Base-by-base conservation (phyloP, 1,140 invertebrate species). In the Sitobion miscanthi region DNA sequence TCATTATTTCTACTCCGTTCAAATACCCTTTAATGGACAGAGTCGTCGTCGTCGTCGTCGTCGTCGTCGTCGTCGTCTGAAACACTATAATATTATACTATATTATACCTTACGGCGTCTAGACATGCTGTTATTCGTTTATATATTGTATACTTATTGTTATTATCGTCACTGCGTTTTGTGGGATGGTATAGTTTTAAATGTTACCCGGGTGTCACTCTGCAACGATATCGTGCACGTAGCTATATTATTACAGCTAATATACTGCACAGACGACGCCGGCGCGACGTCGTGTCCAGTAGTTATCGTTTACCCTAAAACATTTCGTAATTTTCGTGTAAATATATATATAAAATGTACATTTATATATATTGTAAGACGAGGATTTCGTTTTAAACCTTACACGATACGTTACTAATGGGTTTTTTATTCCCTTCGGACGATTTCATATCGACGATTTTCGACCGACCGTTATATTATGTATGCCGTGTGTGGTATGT, bases 101-200 rank as follows among this genome's bases (percentile, higher is more conserved):
- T 69, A 62, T 62, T 62, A 62, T 62, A 77, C 62, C 62, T 14
- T 77, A 77, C 62, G 62, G 62, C 62, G 62, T 77, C 62, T 77
- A 77, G 62, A 77, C 62, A 77, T n/a, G 62, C 62, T 77, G 62
- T 77, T 77, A 77, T 77, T 77, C 62, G 62, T 77, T 77, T 77
- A n/a, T 69, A 69, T 77, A 77, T n/a, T 17, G 62, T 77, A 77
- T 2, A 77, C 62, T 77, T 77, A 69, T 69, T n/a, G 62, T 77
- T 69, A n/a, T 77, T 77, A 77, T 69, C 9, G 62, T 77, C 62
- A n/a, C 62, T 69, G 62, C 62, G 14, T 77, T 77, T 77, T n/a
- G 30, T 77, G n/a, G n/a, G 62, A 77, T 5, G 62, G 14, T 77
- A 77, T 77, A 30, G 62, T 35, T n/a, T 77, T 77, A 77, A 77